phyloP scores from a whole-genome alignment of 1,140 invertebrate genomes.

The Thrips palmi region DNA sequence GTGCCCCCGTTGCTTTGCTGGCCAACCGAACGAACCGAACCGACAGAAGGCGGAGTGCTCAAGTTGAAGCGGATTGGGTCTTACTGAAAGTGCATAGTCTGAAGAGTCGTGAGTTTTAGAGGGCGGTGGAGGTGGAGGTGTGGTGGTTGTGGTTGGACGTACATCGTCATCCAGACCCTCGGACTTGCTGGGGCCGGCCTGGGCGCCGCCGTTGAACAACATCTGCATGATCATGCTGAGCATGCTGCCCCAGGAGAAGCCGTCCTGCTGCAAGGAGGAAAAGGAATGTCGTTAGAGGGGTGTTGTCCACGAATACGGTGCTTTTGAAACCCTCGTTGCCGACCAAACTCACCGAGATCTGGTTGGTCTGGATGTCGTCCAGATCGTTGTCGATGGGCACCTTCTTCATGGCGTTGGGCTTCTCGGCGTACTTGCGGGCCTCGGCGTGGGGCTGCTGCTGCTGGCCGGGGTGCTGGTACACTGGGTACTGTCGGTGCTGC shows the following conservation, averaged over 20 bases:
- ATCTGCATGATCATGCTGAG: slow-evolving; percentile 71
- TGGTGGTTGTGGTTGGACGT: too few relatives aligned
- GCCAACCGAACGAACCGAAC: too few relatives aligned
- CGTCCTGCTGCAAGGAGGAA: slow-evolving; percentile 28
- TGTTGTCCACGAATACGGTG: neutral
- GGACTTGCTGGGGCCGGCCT: slow-evolving; percentile 56
- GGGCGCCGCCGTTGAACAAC: slow-evolving; percentile 43
- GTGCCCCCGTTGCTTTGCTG: too few relatives aligned
- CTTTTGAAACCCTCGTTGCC: slow-evolving; percentile 2
- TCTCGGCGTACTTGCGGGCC: slow-evolving; percentile 65
- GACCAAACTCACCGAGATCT: slow-evolving; percentile 35
- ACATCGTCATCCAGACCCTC: slow-evolving; percentile 47
- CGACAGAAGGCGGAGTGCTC: neutral
- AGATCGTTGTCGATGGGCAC: slow-evolving; percentile 37
- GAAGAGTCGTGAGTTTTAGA: neutral
- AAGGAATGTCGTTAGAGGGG: slow-evolving; percentile 3
- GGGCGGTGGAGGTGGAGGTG: too few relatives aligned
- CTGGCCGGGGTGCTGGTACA: slow-evolving; percentile 9
- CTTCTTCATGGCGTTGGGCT: slow-evolving; percentile 73
- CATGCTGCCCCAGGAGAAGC: slow-evolving; percentile 73
- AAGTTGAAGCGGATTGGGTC: neutral
- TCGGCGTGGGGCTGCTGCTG: slow-evolving; percentile 16
- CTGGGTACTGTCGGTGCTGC: slow-evolving; percentile 7
- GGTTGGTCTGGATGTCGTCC: slow-evolving; percentile 55
- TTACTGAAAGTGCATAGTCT: slow-evolving; percentile 4